These are phyloP conservation scores for Temnopleurus reevesii DNA, from an alignment of 53 echinoderm and acorn worm species.

Conservation along the genomic window DNA sequence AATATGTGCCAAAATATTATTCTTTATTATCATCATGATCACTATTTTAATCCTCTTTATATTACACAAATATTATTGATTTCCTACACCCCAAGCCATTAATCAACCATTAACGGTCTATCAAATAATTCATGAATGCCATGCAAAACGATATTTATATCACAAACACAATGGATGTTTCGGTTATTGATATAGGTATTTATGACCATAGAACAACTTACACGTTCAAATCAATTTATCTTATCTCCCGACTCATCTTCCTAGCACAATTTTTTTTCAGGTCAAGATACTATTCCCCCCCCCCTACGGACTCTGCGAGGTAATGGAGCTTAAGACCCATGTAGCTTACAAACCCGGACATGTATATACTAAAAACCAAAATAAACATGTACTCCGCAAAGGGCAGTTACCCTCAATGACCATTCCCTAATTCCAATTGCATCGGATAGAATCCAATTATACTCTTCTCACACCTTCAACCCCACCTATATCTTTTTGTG, in stretches of 20 bases:
- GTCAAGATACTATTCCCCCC: constrained; percentile 17
- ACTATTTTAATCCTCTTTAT: too few relatives aligned
- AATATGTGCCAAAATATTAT: too few relatives aligned
- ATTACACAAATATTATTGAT: too few relatives aligned
- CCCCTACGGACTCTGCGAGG: neutral
- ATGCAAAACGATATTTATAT: too few relatives aligned
- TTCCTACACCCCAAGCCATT: too few relatives aligned
- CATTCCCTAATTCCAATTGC: constrained; percentile 29
- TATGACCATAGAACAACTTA: too few relatives aligned
- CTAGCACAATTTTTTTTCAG: constrained; percentile 26
- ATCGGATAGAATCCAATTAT: constrained; percentile 45
- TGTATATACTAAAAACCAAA: constrained; percentile 15
- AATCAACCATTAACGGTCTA: too few relatives aligned
- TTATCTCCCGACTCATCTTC: neutral
- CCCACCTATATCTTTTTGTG: constrained; percentile 39
- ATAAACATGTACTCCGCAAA: constrained; percentile 44
- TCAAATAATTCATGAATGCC: too few relatives aligned
- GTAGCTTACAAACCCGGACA: constrained; percentile 9
- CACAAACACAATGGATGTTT: too few relatives aligned
- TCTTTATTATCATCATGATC: too few relatives aligned
- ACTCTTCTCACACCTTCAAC: constrained; percentile 30
- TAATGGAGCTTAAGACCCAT: constrained; percentile 19
- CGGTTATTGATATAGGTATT: too few relatives aligned
- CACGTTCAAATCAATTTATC: too few relatives aligned
- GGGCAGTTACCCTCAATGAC: constrained; percentile 40